These are phyloP conservation scores for Nomada ruficornis DNA, from an alignment of 2,888 invertebrate species.

Conservation along the genomic window DNA sequence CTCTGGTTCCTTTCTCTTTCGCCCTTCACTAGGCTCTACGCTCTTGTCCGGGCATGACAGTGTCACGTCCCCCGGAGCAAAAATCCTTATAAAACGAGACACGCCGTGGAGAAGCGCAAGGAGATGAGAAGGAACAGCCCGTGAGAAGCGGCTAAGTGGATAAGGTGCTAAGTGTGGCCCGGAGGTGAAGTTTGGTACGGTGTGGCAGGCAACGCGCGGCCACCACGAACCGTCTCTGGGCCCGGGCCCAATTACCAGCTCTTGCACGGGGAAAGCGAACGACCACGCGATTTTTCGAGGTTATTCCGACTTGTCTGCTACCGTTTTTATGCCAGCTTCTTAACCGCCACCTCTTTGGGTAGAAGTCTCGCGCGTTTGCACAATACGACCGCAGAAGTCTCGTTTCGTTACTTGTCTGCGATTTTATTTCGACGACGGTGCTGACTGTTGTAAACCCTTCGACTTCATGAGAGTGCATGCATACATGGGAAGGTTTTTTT, in stretches of 20 bases:
- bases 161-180: constrained; percentile 83
- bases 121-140: constrained; percentile 75
- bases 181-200: constrained; percentile 70
- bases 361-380: constrained; percentile 4
- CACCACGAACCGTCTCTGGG: constrained; percentile 58
- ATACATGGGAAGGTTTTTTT: too few relatives aligned
- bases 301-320: constrained; percentile 49
- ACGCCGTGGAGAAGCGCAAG: constrained; percentile 75
- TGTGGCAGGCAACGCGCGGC: constrained; percentile 60
- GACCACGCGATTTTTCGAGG: constrained; percentile 54
- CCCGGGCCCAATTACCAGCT: constrained; percentile 71
- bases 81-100: constrained; percentile 81
- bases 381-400: neutral
- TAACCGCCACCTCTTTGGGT: constrained; percentile 5
- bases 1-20: constrained; percentile 18
- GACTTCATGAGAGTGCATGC: too few relatives aligned
- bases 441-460: too few relatives aligned
- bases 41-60: constrained; percentile 75
- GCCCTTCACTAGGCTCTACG: constrained; percentile 38
- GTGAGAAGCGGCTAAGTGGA: constrained; percentile 83
- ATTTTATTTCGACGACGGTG: neutral
- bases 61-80: constrained; percentile 82
- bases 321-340: constrained; percentile 40
- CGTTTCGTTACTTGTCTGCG: constrained; percentile 5
- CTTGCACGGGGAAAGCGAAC: constrained; percentile 62